Percentiles rank a stretch among this genome's conserved stretches.
Evolutionary conservation across 1,140 invertebrate genomes (phyloP).

Genomic region (Zaprionus africanus): DNA sequence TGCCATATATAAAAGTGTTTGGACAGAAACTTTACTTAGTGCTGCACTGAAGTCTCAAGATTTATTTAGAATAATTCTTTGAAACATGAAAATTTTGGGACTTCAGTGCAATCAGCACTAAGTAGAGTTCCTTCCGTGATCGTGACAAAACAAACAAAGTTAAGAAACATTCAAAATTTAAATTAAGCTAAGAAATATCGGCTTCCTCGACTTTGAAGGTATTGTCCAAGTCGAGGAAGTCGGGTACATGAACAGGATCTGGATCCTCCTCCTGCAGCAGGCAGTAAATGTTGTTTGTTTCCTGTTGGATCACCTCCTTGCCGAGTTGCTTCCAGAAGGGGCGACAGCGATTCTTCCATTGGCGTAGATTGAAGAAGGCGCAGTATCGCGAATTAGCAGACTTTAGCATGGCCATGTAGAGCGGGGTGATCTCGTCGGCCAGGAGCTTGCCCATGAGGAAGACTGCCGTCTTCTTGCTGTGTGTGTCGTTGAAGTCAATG

Average conservation of each 20-base stretch:
- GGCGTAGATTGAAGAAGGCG: conserved; percentile 72
- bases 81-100: background rate
- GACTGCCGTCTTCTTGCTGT: conserved; percentile 64
- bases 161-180: background rate
- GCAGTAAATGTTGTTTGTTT: conserved; percentile 64
- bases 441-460: conserved; percentile 72
- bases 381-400: conserved; percentile 55
- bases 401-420: conserved; percentile 79
- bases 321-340: conserved; percentile 68
- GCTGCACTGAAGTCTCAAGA: conserved; percentile 19
- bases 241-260: conserved; percentile 34
- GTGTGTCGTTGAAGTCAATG: conserved; percentile 68
- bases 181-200: conserved; percentile 12
- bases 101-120: background rate
- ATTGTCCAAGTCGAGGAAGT: conserved; percentile 29
- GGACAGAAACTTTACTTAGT: conserved; percentile 5
- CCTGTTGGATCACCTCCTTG: conserved; percentile 62
- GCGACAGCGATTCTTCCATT: conserved; percentile 78
- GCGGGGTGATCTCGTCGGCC: conserved; percentile 73
- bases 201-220: conserved; percentile 60
- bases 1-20: background rate
- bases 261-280: conserved; percentile 65
- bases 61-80: background rate
- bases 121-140: conserved; percentile 8
- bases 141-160: background rate